Percentiles rank a stretch among this genome's conserved stretches.
These are phyloP conservation scores for Phoenoteleia sp. DNA, from an alignment of 2,888 invertebrate species.

Conservation along the genomic window DNA sequence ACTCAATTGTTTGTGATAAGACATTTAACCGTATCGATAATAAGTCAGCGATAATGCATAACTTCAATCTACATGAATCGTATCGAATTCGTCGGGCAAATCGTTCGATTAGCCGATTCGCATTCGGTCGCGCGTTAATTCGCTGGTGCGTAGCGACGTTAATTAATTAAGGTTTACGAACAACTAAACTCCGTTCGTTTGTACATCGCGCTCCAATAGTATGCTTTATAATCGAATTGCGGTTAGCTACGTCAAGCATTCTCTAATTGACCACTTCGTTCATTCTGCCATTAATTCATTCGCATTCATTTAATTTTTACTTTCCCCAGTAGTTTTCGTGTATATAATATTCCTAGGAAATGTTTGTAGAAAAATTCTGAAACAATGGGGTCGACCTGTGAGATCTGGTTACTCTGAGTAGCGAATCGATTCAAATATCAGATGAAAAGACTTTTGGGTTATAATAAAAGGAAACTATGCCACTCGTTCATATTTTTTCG, in stretches of 20 bases:
- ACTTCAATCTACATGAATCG: constrained; percentile 27
- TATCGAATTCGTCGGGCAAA: constrained; percentile 17
- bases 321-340: too few species aligned
- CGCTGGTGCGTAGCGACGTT: constrained; percentile 35
- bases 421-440: too few species aligned
- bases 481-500: too few species aligned
- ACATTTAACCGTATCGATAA: constrained; percentile 17
- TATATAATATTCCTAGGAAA: too few species aligned
- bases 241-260: constrained; percentile 34
- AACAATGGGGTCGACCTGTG: too few species aligned
- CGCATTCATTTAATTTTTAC: too few species aligned
- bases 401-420: too few species aligned
- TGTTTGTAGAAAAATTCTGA: too few species aligned
- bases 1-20: constrained; percentile 26
- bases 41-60: constrained; percentile 32
- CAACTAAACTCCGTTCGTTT: constrained; percentile 36
- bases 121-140: constrained; percentile 22
- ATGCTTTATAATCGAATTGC: constrained; percentile 29
- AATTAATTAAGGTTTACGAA: constrained; percentile 51
- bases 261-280: constrained; percentile 14
- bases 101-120: constrained; percentile 41
- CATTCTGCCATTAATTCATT: neutral
- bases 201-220: constrained; percentile 20
- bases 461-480: too few species aligned
- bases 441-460: too few species aligned